Evolutionary conservation across 1,140 invertebrate genomes (phyloP).

Genomic region (Delia radicum): DNA sequence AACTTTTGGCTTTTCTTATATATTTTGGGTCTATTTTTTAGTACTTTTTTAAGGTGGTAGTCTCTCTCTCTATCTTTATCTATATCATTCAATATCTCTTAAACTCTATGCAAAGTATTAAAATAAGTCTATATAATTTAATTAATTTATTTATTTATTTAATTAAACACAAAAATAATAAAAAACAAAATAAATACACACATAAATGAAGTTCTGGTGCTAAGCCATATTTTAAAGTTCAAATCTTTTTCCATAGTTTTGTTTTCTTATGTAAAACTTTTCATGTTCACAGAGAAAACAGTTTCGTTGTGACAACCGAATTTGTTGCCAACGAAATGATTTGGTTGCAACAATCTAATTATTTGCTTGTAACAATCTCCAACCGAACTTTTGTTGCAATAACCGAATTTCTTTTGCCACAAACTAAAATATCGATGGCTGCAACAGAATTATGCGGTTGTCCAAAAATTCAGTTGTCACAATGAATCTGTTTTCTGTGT

Average conservation of each 20-base stretch:
- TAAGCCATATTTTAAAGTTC: slow-evolving; percentile 33
- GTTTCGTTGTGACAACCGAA: too few relatives aligned
- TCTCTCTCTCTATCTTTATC: background rate
- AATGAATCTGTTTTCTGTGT: too few relatives aligned
- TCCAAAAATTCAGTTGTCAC: too few relatives aligned
- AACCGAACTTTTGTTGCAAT: too few relatives aligned
- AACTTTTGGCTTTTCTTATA: slow-evolving; percentile 11
- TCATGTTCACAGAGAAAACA: too few relatives aligned
- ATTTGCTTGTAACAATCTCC: too few relatives aligned
- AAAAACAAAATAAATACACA: background rate
- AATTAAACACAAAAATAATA: background rate
- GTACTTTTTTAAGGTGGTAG: background rate
- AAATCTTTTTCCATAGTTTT: slow-evolving; percentile 23
- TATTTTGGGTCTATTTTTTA: background rate
- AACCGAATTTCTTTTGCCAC: too few relatives aligned
- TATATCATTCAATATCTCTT: background rate
- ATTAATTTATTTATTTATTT: slow-evolving; percentile 10
- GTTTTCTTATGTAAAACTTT: too few relatives aligned
- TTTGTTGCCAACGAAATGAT: too few relatives aligned
- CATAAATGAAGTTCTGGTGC: slow-evolving; percentile 23
- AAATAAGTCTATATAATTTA: slow-evolving; percentile 2
- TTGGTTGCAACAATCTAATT: too few relatives aligned
- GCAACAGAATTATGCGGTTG: too few relatives aligned
- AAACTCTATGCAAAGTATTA: slow-evolving; percentile 7
- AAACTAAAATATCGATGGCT: too few relatives aligned